phyloP scores from a whole-genome alignment of 2,797 vertebrate genomes.

The Oreochromis grahami region DNA sequence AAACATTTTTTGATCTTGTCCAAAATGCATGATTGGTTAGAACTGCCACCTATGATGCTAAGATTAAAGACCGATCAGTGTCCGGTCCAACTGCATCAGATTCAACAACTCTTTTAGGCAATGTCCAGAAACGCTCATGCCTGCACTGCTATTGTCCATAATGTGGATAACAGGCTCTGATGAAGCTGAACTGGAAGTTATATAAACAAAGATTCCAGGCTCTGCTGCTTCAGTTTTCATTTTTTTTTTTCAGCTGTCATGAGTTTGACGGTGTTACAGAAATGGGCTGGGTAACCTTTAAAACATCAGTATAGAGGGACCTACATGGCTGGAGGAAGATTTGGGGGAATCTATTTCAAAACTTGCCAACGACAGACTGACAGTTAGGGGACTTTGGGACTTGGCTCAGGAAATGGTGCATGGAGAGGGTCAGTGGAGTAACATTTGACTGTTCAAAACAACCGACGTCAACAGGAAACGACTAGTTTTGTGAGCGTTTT shows the following conservation, averaged over 20 bases:
- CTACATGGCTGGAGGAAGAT: not conserved
- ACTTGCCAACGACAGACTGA: not conserved
- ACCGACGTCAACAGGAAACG: not conserved
- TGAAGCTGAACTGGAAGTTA: not conserved
- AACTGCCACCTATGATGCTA: not conserved
- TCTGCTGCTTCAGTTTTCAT: not conserved
- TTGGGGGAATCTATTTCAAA: not conserved
- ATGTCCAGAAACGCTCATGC: not conserved
- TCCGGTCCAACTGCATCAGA: not conserved
- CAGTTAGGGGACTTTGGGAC: not conserved
- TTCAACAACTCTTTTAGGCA: not conserved
- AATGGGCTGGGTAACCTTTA: not conserved
- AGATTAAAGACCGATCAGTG: not conserved
- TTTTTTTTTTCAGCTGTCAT: not conserved
- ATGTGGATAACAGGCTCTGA: not conserved
- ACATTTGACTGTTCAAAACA: not conserved
- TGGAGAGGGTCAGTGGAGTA: not conserved
- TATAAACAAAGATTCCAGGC: not conserved
- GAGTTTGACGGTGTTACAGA: not conserved
- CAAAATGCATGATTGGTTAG: not conserved
- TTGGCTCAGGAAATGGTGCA: not conserved
- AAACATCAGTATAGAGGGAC: not conserved
- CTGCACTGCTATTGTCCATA: not conserved
- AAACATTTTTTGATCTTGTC: not conserved
- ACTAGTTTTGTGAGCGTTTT: not conserved